Base-by-base conservation (phyloP, 1,140 invertebrate species). In the Lucilia cuprina region DNA sequence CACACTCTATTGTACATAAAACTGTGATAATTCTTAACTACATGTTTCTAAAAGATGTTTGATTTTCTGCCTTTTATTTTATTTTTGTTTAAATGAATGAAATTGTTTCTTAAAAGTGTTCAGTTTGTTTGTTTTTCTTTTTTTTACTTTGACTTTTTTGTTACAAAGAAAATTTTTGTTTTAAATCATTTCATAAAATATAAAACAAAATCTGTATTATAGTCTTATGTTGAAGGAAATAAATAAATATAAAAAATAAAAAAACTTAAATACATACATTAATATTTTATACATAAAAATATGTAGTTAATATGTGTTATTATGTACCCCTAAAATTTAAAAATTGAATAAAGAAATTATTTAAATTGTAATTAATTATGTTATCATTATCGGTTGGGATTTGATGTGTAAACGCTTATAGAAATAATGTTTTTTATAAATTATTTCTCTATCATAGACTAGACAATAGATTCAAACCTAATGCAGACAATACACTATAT, bases 1-100 rank as follows among this genome's bases (percentile, higher is more conserved):
- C 50, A 17, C 41, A 17, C 65, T 70, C 41, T 80, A 13, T 80
- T 80, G 77, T 80, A 80, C 77, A 80, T 80, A 80, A 80, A 80
- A 80, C 77, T 80, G 77, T 80, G 77, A 80, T 80, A 80, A 80
- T 80, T 41, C 35, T 19, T 80, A 80, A 80, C 41, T 49, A 50
- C 41, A 41, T 41, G 41, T 80, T 80, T 49, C 41, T 49, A 77
- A 77, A 77, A 80, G 10, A 80, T 19, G 41, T 80, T 80, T 49
- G n/a, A 25, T 70, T 80, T 25, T 47, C 77, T 80, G n/a, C 17
- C 25, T 49, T 80, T 41, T 9, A n/a, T n/a, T 19, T 47, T n/a
- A n/a, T n/a, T 14, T 10, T 41, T 41, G 41, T 50, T 7, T 50
- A 21, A 70, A 21, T 70, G 5, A 70, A 21, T 70, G 5, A 19